Percentiles rank a stretch among this genome's conserved stretches.
Conservation (phyloP, 2,113 vertebrate genomes). For the Notiomystis cincta region DNA sequence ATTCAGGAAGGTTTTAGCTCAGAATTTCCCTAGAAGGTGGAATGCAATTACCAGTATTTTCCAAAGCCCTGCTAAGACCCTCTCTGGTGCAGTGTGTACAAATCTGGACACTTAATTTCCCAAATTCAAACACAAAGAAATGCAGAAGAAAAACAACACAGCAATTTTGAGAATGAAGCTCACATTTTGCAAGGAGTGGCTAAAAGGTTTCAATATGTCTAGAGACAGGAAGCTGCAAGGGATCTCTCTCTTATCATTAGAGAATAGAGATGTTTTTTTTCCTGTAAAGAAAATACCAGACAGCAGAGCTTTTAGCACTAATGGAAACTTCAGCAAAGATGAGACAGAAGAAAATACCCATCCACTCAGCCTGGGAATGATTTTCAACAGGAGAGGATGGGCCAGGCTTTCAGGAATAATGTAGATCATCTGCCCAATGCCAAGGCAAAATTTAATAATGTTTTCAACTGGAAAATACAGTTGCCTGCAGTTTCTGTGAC, state of each 20-base stretch:
- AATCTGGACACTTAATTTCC: background rate
- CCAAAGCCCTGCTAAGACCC: background rate
- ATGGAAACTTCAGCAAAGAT: slow-evolving; percentile 7
- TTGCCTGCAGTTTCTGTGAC: background rate
- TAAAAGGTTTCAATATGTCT: background rate
- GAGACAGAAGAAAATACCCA: background rate
- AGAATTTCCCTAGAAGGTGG: background rate
- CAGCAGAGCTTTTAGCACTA: slow-evolving; percentile 33
- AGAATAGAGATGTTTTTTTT: background rate
- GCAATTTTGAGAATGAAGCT: background rate
- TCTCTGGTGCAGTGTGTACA: background rate
- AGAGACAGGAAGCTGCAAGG: background rate
- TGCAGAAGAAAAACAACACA: background rate
- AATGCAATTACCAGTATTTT: background rate
- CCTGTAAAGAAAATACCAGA: background rate
- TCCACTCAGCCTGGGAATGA: background rate
- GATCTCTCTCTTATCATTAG: background rate
- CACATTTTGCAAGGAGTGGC: background rate
- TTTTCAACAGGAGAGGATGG: background rate
- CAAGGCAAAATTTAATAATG: background rate
- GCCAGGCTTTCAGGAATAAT: background rate
- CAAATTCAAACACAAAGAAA: background rate
- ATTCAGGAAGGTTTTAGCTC: background rate
- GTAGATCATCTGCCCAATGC: background rate
- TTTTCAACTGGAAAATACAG: background rate